A percentile compares a stretch with the other conserved stretches of the same genome.
Evolutionary conservation across 1,140 invertebrate genomes (phyloP).

Genomic region (Leptinotarsa texana): DNA sequence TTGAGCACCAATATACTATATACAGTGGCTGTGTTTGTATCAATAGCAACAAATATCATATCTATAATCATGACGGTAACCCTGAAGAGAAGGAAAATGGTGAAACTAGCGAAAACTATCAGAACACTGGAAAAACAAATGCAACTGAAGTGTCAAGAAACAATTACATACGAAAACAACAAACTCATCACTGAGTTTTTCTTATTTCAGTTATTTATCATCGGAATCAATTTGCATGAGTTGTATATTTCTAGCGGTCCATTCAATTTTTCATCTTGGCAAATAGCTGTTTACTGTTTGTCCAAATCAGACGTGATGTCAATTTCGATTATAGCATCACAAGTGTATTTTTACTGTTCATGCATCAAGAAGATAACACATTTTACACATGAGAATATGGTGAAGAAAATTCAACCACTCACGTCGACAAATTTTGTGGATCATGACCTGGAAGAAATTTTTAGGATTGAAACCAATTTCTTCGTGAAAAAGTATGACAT

Average conservation of each 20-base stretch:
- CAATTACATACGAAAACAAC: not conserved
- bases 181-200: not conserved
- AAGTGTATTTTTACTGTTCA: conserved; percentile 4
- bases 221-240: not conserved
- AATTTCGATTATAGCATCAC: not conserved
- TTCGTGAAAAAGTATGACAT: conserved; percentile 1
- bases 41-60: not conserved
- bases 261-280: not conserved
- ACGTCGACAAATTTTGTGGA: no score
- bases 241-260: not conserved
- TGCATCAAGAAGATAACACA: not conserved
- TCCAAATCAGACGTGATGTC: not conserved
- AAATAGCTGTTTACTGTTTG: no score
- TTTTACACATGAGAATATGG: not conserved
- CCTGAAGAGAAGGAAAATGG: conserved; percentile 19
- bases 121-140: not conserved
- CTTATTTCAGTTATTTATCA: not conserved
- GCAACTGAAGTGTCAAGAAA: not conserved
- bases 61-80: conserved; percentile 4
- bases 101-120: not conserved
- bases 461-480: not conserved
- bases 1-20: not conserved
- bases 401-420: not conserved
- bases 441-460: not conserved
- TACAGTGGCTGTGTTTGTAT: not conserved